Percentiles rank a stretch among this genome's conserved stretches.
These are phyloP conservation scores for Atherinomorus stipes DNA, from an alignment of 2,113 vertebrate genomes.

Conservation along the genomic window DNA sequence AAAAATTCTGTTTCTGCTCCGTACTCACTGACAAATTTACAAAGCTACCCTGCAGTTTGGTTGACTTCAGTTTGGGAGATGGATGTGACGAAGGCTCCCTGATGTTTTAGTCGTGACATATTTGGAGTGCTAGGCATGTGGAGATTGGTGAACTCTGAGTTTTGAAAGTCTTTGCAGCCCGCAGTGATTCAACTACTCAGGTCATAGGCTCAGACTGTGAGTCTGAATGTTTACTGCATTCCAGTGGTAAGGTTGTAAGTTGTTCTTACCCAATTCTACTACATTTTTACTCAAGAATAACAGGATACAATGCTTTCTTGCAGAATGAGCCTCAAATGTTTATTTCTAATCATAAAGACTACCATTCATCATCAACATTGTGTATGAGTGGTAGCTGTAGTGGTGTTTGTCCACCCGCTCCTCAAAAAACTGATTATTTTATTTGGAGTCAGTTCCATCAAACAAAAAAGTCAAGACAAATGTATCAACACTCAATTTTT, in stretches of 20 bases:
- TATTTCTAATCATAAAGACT: too few relatives aligned
- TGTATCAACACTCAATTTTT: background rate
- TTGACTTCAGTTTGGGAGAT: constrained; percentile 65
- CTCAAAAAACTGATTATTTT: background rate
- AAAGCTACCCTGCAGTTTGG: constrained; percentile 62
- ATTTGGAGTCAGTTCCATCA: too few relatives aligned
- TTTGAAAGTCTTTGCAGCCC: constrained; percentile 18
- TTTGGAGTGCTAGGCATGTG: constrained; percentile 63
- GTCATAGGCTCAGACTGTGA: background rate
- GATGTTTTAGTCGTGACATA: constrained; percentile 68
- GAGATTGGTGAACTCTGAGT: constrained; percentile 55
- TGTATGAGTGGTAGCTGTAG: too few relatives aligned
- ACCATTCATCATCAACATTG: too few relatives aligned
- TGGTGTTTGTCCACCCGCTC: background rate
- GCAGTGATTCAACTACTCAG: constrained; percentile 27
- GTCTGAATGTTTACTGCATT: background rate
- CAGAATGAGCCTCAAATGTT: too few relatives aligned
- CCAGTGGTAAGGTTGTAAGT: too few relatives aligned
- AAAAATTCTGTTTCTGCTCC: constrained; percentile 48
- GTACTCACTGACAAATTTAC: constrained; percentile 54
- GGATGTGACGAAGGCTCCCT: constrained; percentile 61
- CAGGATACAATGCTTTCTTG: too few relatives aligned
- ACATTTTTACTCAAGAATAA: too few relatives aligned
- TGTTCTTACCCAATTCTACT: background rate
- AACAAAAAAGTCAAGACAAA: background rate